Evolutionary conservation across 92 coral and sea anemone species (phyloP).

Genomic region (Ricordea florida): DNA sequence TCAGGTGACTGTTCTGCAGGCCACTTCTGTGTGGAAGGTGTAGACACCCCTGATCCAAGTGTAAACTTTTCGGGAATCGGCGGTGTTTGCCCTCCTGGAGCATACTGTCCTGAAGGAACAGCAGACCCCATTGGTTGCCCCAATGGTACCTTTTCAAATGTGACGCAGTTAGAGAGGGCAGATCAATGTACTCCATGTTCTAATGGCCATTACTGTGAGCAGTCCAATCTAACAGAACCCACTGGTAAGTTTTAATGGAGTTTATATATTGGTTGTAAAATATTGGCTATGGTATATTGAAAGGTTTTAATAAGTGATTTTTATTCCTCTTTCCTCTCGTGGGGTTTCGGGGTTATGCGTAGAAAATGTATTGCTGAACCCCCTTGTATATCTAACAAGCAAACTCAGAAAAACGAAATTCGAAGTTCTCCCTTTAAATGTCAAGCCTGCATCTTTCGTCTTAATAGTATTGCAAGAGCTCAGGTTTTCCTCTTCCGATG

Average conservation of each 20-base stretch:
- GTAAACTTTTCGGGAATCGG: constrained; percentile 86
- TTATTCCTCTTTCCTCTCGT: too few relatives aligned
- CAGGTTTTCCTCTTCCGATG: too few relatives aligned
- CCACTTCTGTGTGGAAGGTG: constrained; percentile 79
- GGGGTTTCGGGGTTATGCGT: too few relatives aligned
- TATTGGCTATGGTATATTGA: too few relatives aligned
- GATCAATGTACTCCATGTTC: constrained; percentile 81
- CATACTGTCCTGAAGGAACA: constrained; percentile 83
- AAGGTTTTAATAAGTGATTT: too few relatives aligned
- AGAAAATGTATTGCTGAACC: too few relatives aligned
- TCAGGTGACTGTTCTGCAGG: constrained; percentile 91
- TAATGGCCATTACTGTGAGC: constrained; percentile 87
- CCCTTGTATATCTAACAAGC: too few relatives aligned
- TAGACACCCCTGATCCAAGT: constrained; percentile 87
- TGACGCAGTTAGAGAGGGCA: constrained; percentile 67
- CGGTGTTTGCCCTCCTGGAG: constrained; percentile 92
- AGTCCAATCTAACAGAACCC: constrained; percentile 86
- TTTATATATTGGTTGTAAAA: background rate
- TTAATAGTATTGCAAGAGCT: too few relatives aligned
- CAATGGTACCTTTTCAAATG: constrained; percentile 93
- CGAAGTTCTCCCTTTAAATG: too few relatives aligned
- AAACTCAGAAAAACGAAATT: too few relatives aligned
- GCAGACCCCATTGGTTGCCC: constrained; percentile 91
- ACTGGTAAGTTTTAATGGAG: constrained; percentile 68
- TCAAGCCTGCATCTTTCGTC: too few relatives aligned